Conservation (phyloP, 2,113 vertebrate genomes). For the Tricholaema leucomelas region DNA sequence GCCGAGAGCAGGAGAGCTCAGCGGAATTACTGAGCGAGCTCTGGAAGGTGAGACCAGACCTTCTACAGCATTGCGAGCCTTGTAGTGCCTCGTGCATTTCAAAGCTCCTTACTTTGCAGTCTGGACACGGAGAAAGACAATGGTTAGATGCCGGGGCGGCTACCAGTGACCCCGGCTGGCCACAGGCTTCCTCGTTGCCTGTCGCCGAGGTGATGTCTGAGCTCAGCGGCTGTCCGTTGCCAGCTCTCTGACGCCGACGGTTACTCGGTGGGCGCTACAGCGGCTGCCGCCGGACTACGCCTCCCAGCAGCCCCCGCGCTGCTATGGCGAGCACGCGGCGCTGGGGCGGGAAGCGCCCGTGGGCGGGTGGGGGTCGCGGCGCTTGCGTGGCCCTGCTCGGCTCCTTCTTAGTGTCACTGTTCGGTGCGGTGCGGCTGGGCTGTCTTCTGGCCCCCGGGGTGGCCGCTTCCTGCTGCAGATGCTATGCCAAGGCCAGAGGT, state of each 20-base stretch:
- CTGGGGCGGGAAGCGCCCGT: not conserved
- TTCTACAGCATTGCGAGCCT: too few species aligned
- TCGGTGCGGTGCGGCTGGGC: not conserved
- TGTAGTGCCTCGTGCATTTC: too few species aligned
- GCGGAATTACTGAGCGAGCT: not conserved
- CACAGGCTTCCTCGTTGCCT: not conserved
- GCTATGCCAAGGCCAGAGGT: constrained; percentile 81
- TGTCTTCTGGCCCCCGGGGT: not conserved
- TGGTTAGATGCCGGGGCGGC: not conserved
- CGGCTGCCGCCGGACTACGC: not conserved
- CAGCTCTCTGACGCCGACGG: too few species aligned
- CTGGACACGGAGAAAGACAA: not conserved
- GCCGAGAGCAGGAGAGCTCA: fast-evolving
- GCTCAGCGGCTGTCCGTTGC: too few species aligned
- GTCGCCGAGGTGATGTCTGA: not conserved
- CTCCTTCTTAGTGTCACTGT: fast-evolving
- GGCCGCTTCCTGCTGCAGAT: not conserved
- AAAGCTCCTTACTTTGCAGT: not conserved
- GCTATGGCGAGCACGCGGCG: not conserved
- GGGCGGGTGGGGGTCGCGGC: not conserved
- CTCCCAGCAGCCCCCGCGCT: not conserved
- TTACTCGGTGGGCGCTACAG: too few species aligned
- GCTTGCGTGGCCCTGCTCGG: not conserved
- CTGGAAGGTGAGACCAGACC: too few species aligned
- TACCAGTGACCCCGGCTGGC: not conserved